phyloP scores from a whole-genome alignment of 2,888 invertebrate genomes.

The Sycophila texana region DNA sequence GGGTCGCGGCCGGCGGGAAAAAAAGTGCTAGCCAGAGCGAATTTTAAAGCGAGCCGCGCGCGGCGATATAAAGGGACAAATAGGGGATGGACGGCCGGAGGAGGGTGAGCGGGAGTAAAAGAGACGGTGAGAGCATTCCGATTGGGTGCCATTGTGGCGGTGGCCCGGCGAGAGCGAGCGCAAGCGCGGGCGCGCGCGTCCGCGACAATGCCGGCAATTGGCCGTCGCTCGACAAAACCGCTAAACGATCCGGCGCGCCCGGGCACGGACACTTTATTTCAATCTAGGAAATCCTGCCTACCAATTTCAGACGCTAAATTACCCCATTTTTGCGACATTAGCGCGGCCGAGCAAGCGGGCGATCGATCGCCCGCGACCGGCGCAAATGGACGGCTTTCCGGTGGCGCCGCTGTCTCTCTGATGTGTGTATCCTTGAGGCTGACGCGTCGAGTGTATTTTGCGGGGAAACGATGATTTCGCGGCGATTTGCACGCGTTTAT shows the following conservation, averaged over 20 bases:
- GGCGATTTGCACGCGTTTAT: too few relatives aligned
- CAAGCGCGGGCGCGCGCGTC: slow-evolving; percentile 55
- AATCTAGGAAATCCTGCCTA: slow-evolving; percentile 73
- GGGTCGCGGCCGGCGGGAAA: not conserved
- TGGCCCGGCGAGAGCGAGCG: slow-evolving; percentile 68
- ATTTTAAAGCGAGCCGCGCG: slow-evolving; percentile 6
- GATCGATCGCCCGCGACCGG: slow-evolving; percentile 63
- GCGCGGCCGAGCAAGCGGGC: slow-evolving; percentile 44
- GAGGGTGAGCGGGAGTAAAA: slow-evolving; percentile 57
- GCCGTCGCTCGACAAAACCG: slow-evolving; percentile 76
- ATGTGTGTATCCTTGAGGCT: too few relatives aligned
- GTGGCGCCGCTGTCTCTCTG: not conserved
- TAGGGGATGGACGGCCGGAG: slow-evolving; percentile 43
- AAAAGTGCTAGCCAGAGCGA: not conserved
- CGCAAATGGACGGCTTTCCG: slow-evolving; percentile 65
- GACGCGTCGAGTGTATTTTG: too few relatives aligned
- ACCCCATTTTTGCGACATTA: slow-evolving; percentile 72
- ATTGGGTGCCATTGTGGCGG: slow-evolving; percentile 76
- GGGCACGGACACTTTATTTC: slow-evolving; percentile 74
- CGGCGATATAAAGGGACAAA: slow-evolving; percentile 9
- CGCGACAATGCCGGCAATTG: slow-evolving; percentile 76
- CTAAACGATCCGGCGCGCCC: slow-evolving; percentile 74
- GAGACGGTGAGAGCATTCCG: slow-evolving; percentile 73
- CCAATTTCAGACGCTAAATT: slow-evolving; percentile 71
- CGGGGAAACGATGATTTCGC: too few relatives aligned